Evolutionary conservation across 2,113 vertebrate species (phyloP), one percentile per base, ranked within the genome.

Genomic region (Catharus bicknelli): DNA sequence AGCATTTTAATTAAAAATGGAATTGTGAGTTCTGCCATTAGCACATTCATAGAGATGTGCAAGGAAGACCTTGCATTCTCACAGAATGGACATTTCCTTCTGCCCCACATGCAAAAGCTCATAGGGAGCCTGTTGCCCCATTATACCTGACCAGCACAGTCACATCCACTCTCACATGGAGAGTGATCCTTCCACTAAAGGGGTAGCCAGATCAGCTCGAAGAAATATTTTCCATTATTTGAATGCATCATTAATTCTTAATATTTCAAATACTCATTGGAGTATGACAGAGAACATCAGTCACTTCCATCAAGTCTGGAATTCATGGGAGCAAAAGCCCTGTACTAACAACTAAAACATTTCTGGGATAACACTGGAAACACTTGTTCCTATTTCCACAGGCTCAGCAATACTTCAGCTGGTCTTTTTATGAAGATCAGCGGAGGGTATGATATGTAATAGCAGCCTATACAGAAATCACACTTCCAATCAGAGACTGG

Each of bases 81-180:
- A 58, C 17, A 61, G 29, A 80, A 57, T 1, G 14, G 45, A 54
- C 50, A 13, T 69, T 89, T 73, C 45, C 76, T 76, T 55, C 78
- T n/a, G 68, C 13, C 19, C 38, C 12, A 5, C 8, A 22, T 10
- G 40, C 32, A 42, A 45, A 64, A 85, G 54, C 29, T 90, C 13
- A 11, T 1, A 2, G 5, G n/a, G 30, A 53, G 20, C 40, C 50
- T 51, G 26, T 34, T 21, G 32, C 26, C 51, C 50, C 2, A 0
- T 21, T 50, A 5, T 14, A 26, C 6, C 23, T 6, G 3, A 32
- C 8, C 10, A 42, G 16, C 18, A 30, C 45, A 58, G 55, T 54
- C 76, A 68, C 40, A 68, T 21, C 13, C 67, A 54, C 11, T 36
- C 22, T 38, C n/a, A 59, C 25, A 4, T 3, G 13, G 54, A 62